These are phyloP conservation scores for Orius insidiosus DNA, from an alignment of 1,140 invertebrate genomes.

Conservation along the genomic window DNA sequence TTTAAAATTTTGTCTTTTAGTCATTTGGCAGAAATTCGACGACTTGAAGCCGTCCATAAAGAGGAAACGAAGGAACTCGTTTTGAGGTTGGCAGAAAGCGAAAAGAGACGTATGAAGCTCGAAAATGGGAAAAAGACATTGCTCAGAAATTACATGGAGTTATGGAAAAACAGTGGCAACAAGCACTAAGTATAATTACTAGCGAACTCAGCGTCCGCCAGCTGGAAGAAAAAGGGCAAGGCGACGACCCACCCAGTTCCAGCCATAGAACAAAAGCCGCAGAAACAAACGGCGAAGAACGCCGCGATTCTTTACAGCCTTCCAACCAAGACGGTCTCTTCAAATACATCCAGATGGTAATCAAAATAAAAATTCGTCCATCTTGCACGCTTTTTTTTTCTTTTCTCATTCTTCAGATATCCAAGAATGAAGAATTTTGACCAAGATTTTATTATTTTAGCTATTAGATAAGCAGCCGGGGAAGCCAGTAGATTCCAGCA, in stretches of 20 bases:
- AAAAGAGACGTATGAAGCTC: constrained; percentile 12
- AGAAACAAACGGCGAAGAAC: background rate
- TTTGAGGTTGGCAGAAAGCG: constrained; percentile 40
- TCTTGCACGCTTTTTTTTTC: background rate
- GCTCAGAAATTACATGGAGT: constrained; percentile 54
- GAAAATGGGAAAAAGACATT: constrained; percentile 36
- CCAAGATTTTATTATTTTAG: constrained; percentile 1
- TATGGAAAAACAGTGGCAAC: constrained; percentile 65
- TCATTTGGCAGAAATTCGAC: constrained; percentile 49
- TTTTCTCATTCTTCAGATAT: too few relatives aligned
- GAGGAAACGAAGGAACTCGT: constrained; percentile 51
- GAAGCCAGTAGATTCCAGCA: constrained; percentile 7
- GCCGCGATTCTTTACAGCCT: background rate
- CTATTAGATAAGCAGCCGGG: constrained; percentile 13
- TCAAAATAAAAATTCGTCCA: background rate
- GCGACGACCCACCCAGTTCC: background rate
- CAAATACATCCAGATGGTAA: constrained; percentile 15
- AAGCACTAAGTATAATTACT: constrained; percentile 50
- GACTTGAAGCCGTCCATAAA: constrained; percentile 57
- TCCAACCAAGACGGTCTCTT: constrained; percentile 12
- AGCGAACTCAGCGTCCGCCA: constrained; percentile 13
- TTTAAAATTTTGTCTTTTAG: constrained; percentile 33
- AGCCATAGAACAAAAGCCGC: background rate
- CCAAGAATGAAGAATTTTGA: background rate
- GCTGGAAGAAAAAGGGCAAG: background rate